Percentiles rank a stretch among this genome's conserved stretches.
These are phyloP conservation scores for Aromia moschata DNA, from an alignment of 2,888 invertebrate genomes.

Conservation along the genomic window DNA sequence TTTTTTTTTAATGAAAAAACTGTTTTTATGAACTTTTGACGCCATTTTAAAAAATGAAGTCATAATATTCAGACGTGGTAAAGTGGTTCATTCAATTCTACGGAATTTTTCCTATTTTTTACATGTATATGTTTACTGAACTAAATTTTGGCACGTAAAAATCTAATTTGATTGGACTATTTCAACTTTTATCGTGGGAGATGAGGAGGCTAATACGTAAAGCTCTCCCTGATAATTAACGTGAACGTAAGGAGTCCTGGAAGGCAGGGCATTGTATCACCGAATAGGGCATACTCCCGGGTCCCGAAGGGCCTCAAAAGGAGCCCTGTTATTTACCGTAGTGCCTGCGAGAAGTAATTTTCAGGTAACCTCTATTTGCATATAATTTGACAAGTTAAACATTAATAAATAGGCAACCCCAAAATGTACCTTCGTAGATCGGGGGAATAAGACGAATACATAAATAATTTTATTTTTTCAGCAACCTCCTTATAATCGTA, in stretches of 20 bases:
- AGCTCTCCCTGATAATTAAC: neutral
- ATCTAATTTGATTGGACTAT: no score
- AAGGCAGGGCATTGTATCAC: neutral
- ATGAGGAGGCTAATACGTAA: neutral
- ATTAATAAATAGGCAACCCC: neutral
- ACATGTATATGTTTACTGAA: no score
- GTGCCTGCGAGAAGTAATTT: neutral
- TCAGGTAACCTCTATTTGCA: neutral
- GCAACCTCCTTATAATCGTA: no score
- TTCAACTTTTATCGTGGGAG: neutral
- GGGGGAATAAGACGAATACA: no score
- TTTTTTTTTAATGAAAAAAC: no score
- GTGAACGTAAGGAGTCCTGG: neutral
- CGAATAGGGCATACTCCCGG: neutral
- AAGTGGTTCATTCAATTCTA: no score
- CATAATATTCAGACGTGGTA: no score
- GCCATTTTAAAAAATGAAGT: no score
- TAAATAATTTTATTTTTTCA: no score
- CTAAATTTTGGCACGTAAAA: no score
- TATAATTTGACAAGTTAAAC: conserved; percentile 2
- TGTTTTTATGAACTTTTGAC: no score
- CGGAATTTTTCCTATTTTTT: no score
- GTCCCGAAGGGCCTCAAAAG: neutral
- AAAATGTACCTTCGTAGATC: neutral
- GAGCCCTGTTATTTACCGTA: conserved; percentile 2